These are phyloP conservation scores for Leucopsar rothschildi DNA, from an alignment of 2,113 vertebrate species.

Conservation along the genomic window DNA sequence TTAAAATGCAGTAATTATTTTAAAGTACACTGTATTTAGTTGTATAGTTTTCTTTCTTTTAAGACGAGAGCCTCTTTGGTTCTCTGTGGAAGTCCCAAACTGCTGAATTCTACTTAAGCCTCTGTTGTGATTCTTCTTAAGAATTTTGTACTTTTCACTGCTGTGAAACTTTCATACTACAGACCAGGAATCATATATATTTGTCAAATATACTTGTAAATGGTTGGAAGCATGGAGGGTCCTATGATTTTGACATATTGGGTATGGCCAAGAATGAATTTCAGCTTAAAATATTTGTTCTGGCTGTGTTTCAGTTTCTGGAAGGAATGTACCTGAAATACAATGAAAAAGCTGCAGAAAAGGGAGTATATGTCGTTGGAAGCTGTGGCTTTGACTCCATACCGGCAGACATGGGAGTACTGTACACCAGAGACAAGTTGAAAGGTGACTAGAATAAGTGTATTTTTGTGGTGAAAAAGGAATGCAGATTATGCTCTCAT, in stretches of 20 bases:
- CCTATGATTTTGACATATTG: neutral
- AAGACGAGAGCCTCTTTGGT: neutral
- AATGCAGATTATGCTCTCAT: neutral
- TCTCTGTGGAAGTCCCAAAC: neutral
- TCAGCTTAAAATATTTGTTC: neutral
- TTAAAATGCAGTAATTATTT: neutral
- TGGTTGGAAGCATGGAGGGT: neutral
- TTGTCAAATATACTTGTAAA: neutral
- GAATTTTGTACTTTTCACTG: neutral
- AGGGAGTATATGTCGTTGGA: slow-evolving; percentile 88
- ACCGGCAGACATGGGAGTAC: slow-evolving; percentile 91
- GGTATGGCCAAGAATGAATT: neutral
- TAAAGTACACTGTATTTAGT: neutral
- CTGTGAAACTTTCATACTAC: neutral
- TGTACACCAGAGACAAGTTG: slow-evolving; percentile 88
- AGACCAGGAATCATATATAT: rapidly evolving
- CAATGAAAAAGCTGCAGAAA: slow-evolving; percentile 82
- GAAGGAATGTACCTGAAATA: slow-evolving; percentile 91
- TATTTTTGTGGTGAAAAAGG: neutral
- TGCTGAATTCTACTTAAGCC: neutral
- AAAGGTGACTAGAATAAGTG: slow-evolving; percentile 76
- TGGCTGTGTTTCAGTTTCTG: slow-evolving; percentile 82
- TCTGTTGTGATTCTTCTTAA: rapidly evolving
- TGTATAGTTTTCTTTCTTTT: neutral
- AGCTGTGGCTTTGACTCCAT: slow-evolving; percentile 97